phyloP scores from a whole-genome alignment of 2,113 vertebrate species.

The Eolophus roseicapilla region DNA sequence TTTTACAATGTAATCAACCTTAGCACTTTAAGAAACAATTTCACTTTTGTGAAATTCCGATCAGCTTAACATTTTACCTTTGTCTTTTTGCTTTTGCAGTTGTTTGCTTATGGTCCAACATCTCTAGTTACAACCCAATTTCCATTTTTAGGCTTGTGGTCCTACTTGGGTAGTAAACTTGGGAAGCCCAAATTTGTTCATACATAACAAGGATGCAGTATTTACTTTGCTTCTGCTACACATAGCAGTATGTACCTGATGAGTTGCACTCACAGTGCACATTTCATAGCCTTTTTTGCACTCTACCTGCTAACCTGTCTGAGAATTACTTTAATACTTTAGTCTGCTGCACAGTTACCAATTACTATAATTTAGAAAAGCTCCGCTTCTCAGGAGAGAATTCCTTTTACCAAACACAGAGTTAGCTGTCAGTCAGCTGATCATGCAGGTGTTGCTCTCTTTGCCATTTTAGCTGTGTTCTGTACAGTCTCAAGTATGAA shows the following conservation, averaged over 20 bases:
- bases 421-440: not conserved
- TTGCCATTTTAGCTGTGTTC: not conserved
- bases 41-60: constrained; percentile 63
- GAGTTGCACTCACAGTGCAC: not conserved
- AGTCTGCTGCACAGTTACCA: not conserved
- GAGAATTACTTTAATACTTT: not conserved
- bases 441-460: not conserved
- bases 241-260: fast-evolving
- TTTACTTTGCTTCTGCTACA: not conserved
- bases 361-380: not conserved
- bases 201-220: not conserved
- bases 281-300: not conserved
- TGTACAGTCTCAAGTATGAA: not conserved
- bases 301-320: not conserved
- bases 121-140: not conserved
- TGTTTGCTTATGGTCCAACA: not conserved
- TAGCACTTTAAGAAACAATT: constrained; percentile 74
- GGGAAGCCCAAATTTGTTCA: not conserved
- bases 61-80: constrained; percentile 55
- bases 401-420: not conserved
- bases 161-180: not conserved
- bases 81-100: not conserved
- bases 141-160: not conserved
- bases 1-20: constrained; percentile 43
- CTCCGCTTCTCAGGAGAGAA: not conserved